Conservation (phyloP, 2,888 invertebrate genomes). For the Eupeodes latifasciatus region DNA sequence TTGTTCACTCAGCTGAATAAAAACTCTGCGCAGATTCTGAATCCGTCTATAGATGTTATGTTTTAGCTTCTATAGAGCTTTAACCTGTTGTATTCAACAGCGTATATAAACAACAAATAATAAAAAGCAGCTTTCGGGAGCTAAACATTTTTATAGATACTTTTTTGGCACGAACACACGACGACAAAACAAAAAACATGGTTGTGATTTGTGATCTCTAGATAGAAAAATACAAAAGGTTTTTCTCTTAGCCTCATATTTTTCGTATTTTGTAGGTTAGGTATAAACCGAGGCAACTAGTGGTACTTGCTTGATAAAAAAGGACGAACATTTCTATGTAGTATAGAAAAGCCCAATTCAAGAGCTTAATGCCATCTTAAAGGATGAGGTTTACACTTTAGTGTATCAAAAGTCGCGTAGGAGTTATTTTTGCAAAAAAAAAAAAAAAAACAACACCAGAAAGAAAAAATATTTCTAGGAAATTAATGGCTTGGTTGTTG, state of each 20-base stretch:
- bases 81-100: conserved; percentile 56
- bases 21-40: conserved; percentile 59
- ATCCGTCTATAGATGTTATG: neutral
- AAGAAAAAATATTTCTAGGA: neutral
- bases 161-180: neutral
- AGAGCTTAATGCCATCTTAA: conserved; percentile 36
- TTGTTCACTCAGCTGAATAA: conserved; percentile 35
- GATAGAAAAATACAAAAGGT: conserved; percentile 20
- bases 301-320: neutral
- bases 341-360: conserved; percentile 18
- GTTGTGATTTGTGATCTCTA: conserved; percentile 41
- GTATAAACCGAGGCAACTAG: conserved; percentile 46
- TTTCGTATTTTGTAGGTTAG: neutral
- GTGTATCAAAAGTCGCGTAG: neutral
- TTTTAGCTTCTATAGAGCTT: conserved; percentile 33
- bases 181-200: neutral
- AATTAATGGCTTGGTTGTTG: neutral
- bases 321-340: conserved; percentile 23
- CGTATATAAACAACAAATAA: neutral
- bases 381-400: neutral
- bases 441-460: too few relatives aligned
- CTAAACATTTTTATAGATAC: neutral
- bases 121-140: conserved; percentile 17
- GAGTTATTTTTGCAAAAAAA: neutral
- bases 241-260: neutral